Evolutionary conservation across 1,140 invertebrate genomes (phyloP).

Genomic region (Brachionus asplanchnoidis): DNA sequence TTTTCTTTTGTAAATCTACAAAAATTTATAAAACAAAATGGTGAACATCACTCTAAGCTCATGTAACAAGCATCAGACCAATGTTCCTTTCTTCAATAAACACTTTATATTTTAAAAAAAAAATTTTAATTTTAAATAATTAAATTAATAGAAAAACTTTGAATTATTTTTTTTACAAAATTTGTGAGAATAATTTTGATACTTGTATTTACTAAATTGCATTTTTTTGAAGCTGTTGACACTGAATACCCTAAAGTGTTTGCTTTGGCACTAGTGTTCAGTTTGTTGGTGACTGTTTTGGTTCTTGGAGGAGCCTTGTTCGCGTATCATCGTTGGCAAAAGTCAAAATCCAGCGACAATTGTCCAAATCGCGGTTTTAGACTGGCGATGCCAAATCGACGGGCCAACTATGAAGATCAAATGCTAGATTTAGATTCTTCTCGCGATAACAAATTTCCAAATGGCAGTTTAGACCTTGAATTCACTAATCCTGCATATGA

Average conservation of each 20-base stretch:
- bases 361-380: neutral
- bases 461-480: neutral
- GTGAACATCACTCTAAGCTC: too few relatives aligned
- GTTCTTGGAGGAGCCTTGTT: neutral
- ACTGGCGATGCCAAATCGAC: neutral
- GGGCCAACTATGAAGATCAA: neutral
- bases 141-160: neutral
- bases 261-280: neutral
- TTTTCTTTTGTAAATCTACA: too few relatives aligned
- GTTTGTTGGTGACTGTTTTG: neutral
- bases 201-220: neutral
- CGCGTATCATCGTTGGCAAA: neutral
- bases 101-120: too few relatives aligned
- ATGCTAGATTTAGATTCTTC: neutral
- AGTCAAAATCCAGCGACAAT: neutral
- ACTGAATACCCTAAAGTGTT: neutral
- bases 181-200: neutral
- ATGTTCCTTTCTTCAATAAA: too few relatives aligned
- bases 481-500: constrained; percentile 22
- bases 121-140: too few relatives aligned
- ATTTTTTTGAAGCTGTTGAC: neutral
- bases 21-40: too few relatives aligned
- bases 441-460: neutral
- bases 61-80: too few relatives aligned
- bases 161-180: neutral